A percentile compares a stretch with the other conserved stretches of the same genome.
phyloP scores from a whole-genome alignment of 2,113 vertebrate genomes.

The Sylvia atricapilla region DNA sequence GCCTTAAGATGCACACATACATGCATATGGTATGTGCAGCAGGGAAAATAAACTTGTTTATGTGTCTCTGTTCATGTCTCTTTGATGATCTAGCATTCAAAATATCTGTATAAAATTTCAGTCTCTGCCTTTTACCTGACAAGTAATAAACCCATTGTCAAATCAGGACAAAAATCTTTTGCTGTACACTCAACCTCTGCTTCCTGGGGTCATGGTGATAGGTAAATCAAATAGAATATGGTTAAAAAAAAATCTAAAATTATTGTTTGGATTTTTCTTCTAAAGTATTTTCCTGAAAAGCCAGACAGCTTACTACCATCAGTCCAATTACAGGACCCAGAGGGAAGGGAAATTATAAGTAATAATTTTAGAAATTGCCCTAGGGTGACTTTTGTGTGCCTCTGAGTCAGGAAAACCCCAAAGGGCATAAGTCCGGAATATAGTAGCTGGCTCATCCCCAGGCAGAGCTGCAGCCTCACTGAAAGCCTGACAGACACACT shows the following conservation, averaged over 20 bases:
- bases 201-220: background rate
- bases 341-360: background rate
- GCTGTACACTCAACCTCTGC: background rate
- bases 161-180: background rate
- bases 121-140: background rate
- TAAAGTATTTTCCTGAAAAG: background rate
- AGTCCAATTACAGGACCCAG: background rate
- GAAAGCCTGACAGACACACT: background rate
- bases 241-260: background rate
- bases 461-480: background rate
- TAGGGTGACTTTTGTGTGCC: background rate
- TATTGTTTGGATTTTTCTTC: background rate
- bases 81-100: background rate
- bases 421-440: background rate
- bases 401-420: background rate
- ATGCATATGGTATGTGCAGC: background rate
- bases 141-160: background rate
- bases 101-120: background rate
- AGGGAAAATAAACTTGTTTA: background rate
- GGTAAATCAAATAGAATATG: background rate
- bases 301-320: background rate
- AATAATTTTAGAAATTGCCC: conserved; percentile 25
- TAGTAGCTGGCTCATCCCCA: background rate
- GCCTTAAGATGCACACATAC: background rate
- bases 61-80: background rate